Evolutionary conservation across 2,888 invertebrate genomes (phyloP), one percentile per base, ranked within the genome.

Genomic region (Autographa pulchrina): DNA sequence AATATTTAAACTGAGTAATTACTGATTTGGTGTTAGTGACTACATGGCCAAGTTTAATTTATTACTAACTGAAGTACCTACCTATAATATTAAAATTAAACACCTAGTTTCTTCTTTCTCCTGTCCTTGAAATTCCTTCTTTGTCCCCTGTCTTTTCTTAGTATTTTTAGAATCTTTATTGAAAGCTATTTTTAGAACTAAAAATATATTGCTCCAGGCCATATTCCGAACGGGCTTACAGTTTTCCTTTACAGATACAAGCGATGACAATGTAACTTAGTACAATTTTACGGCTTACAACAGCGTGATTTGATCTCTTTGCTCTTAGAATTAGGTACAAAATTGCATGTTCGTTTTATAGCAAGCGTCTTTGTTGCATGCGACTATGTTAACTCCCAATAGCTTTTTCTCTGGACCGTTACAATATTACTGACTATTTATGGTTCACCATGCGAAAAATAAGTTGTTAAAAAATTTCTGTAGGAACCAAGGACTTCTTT

Each of bases 291-390:
- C 54, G 25, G 25, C 25, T 25, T 13, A 56, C 25, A 56, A 25
- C 54, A 25, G 13, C 25, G 20, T 56, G 25, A 56, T 54, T 18
- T 20, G 18, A 54, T 18, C 54, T 54, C 43, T 43, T 14, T 43
- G 14, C 14, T 5, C 14, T 43, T 43, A 16, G 43, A 43, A 43
- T 5, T 16, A 43, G n/a, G n/a, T 48, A 48, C 48, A 48, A 48
- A 48, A 48, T 48, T 48, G 48, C 48, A 48, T 48, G 48, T 48
- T 7, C 48, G 48, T n/a, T n/a, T 38, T 48, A 48, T 7, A 14
- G 43, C 14, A n/a, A n/a, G 48, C n/a, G 48, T 48, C 48, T 48
- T 48, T 48, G 48, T 48, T 48, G 48, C 48, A 48, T n/a, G 48
- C n/a, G 7, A 48, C n/a, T n/a, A n/a, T 48, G 48, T 48, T n/a